phyloP scores from a whole-genome alignment of 2,113 vertebrate species.

The Etheostoma spectabile region DNA sequence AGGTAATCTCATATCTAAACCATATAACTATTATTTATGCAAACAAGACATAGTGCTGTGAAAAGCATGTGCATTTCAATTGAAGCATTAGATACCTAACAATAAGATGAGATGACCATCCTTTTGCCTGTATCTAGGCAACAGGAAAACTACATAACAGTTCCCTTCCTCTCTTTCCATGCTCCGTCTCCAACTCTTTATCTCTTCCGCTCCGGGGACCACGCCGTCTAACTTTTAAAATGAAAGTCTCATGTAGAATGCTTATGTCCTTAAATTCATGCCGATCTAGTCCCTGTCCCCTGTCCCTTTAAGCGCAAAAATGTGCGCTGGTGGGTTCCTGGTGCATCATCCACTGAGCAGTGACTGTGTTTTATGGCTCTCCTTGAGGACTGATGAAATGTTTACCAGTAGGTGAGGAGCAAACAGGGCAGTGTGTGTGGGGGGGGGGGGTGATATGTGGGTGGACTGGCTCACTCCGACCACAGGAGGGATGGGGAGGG shows the following conservation, averaged over 20 bases:
- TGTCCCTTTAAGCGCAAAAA: conserved; percentile 28
- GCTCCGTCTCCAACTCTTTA: conserved; percentile 40
- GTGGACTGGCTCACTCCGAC: conserved; percentile 48
- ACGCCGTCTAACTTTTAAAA: conserved; percentile 44
- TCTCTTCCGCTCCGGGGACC: conserved; percentile 43
- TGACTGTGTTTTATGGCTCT: conserved; percentile 67
- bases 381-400: conserved; percentile 81
- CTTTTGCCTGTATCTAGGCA: conserved; percentile 76
- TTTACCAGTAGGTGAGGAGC: conserved; percentile 72
- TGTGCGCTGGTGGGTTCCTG: conserved; percentile 29
- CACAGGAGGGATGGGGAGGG: conserved; percentile 26
- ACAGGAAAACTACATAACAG: conserved; percentile 70
- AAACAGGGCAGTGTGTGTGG: conserved; percentile 49
- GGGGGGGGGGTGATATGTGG: conserved; percentile 41
- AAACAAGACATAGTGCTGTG: conserved; percentile 2
- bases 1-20: background rate
- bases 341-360: conserved; percentile 41
- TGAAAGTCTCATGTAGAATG: conserved; percentile 28
- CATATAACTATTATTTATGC: background rate
- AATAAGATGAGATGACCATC: conserved; percentile 53
- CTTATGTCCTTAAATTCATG: background rate
- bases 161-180: conserved; percentile 27
- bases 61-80: conserved; percentile 39
- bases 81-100: conserved; percentile 54
- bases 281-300: conserved; percentile 5